A percentile compares a stretch with the other conserved stretches of the same genome.
Evolutionary conservation across 2,797 vertebrate genomes (phyloP).

Genomic region (Rousettus madagascariensis): DNA sequence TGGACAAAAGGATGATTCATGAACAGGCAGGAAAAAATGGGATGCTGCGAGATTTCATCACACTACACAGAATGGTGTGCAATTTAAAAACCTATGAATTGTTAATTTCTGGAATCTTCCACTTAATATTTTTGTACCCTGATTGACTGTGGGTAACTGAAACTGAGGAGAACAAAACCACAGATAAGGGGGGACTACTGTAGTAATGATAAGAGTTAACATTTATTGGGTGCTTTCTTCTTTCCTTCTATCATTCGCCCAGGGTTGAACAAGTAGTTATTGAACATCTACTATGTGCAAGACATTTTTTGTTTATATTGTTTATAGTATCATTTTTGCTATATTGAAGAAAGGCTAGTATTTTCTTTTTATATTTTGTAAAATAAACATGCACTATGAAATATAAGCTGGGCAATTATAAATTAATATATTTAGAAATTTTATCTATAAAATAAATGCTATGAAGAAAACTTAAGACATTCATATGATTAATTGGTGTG

Average conservation of each 20-base stretch:
- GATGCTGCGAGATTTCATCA: not conserved
- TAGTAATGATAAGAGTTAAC: not conserved
- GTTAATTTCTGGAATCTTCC: not conserved
- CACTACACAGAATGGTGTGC: not conserved
- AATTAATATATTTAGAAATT: not conserved
- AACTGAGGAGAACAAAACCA: not conserved
- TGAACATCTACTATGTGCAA: not conserved
- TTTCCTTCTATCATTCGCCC: not conserved
- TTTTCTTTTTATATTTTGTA: conserved; percentile 22
- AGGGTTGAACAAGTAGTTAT: not conserved
- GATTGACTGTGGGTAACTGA: not conserved
- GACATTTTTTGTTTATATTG: not conserved
- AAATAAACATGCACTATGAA: conserved; percentile 23
- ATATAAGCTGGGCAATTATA: not conserved
- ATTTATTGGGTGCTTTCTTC: not conserved
- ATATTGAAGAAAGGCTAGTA: not conserved
- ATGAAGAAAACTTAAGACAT: conserved; percentile 3
- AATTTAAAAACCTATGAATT: not conserved
- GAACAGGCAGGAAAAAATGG: too few species aligned
- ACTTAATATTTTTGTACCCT: not conserved
- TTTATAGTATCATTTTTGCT: not conserved
- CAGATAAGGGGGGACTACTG: not conserved
- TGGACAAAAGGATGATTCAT: not conserved
- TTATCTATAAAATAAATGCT: not conserved
- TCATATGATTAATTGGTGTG: not conserved